phyloP scores from a whole-genome alignment of 2,113 vertebrate species.

The Dendrocopos noguchii region DNA sequence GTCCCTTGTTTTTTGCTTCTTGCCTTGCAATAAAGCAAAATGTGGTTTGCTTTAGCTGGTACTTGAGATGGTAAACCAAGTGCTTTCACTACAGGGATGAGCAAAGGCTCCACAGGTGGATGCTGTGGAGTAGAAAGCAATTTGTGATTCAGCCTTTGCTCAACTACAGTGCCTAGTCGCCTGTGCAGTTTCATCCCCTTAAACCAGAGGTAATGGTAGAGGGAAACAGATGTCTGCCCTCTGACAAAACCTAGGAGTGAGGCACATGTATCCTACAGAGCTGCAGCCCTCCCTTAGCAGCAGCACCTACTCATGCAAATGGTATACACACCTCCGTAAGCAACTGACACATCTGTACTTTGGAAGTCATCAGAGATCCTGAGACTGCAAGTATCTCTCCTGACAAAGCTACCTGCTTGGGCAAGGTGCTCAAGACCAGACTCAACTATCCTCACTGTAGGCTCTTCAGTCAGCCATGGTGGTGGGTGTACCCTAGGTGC shows the following conservation, averaged over 20 bases:
- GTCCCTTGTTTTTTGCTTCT: neutral
- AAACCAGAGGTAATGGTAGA: neutral
- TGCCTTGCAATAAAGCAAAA: neutral
- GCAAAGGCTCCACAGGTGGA: neutral
- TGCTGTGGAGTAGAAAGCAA: neutral
- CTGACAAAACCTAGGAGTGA: neutral
- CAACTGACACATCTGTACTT: neutral
- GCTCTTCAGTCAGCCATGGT: neutral
- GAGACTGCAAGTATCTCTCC: neutral
- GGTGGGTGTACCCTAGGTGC: neutral
- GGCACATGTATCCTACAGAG: neutral
- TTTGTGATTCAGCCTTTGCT: fast-evolving
- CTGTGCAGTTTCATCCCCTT: neutral
- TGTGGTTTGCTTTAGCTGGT: neutral
- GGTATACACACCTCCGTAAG: neutral
- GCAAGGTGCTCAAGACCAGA: neutral
- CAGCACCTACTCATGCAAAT: neutral
- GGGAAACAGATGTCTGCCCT: neutral
- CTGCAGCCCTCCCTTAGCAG: neutral
- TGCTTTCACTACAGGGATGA: fast-evolving
- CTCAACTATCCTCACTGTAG: neutral
- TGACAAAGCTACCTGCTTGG: neutral
- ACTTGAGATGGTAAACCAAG: fast-evolving
- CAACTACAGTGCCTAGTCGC: neutral
- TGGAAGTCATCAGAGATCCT: neutral